Evolutionary conservation across 2,888 invertebrate species (phyloP), one percentile per base, ranked within the genome.

Genomic region (Habroteleia sp.): DNA sequence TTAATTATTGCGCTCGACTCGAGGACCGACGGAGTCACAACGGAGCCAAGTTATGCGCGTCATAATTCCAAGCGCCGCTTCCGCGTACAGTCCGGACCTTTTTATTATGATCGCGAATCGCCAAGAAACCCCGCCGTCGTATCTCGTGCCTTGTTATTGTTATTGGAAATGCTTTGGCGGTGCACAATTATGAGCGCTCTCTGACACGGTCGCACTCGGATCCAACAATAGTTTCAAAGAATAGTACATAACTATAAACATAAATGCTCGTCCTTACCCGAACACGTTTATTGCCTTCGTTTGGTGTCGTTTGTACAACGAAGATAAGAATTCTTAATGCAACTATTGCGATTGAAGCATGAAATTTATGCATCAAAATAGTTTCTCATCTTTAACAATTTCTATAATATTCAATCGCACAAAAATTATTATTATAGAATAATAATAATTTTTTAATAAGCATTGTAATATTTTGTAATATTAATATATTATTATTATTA

Each of bases 1-100:
- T 69, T 58, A 74, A 74, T 69, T 56, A 69, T 58, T 68, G 37
- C 46, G 68, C 68, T 50, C 35, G 74, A 69, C 69, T 69, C 50
- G 69, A 74, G 74, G 58, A 69, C 69, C 39, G 35, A 31, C 44
- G 14, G 37, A 39, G 20, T 35, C 48, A 31, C 25, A 8, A 23
- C 54, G 39, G 31, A 46, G 33, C 35, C 50, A 11, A 50, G 50
- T 50, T 60, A 69, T 14, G 52, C 14, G 16, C 25, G 37, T 48
- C 31, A 44, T 73, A 60, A 73, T 73, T 65, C 54, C 11, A 44
- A 14, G 23, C 33, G 27, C 11, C 13, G 37, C 48, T 54, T 65
- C 54, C 52, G 13, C 23, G 23, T 37, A 20, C 39, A 13, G 39
- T 29, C 8, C 13, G 29, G 33, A 13, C 58, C 27, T 52, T 69